Conservation (phyloP, 30 jellyfish, hydroid and myxozoan genomes). For the Pseudorhiza aurosa region DNA sequence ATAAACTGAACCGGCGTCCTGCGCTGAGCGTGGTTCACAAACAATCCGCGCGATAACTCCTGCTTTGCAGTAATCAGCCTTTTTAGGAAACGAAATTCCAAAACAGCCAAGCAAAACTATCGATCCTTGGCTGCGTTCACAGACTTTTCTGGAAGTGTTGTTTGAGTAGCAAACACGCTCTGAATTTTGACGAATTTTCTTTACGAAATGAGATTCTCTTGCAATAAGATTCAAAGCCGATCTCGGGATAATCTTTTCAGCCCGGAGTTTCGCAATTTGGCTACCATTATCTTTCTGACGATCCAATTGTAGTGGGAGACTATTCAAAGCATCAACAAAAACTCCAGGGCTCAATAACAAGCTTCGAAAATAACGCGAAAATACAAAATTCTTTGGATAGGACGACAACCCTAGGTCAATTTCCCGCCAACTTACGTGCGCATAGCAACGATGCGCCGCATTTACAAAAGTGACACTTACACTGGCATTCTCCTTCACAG, state of each 20-base stretch:
- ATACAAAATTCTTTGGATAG: conserved; percentile 16
- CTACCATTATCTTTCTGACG: conserved; percentile 3
- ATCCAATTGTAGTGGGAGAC: neutral
- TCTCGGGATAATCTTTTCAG: conserved; percentile 25
- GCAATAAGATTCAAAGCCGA: conserved; percentile 29
- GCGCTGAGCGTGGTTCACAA: conserved; percentile 8
- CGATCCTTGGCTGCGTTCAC: conserved; percentile 4
- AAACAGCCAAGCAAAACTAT: conserved; percentile 28
- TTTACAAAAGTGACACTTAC: neutral
- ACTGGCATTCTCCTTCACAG: neutral
- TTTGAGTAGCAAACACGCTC: neutral
- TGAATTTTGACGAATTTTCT: conserved; percentile 5
- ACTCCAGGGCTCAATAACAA: conserved; percentile 43
- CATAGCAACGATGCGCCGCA: neutral
- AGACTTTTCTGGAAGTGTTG: conserved; percentile 14
- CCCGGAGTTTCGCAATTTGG: neutral
- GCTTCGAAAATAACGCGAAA: conserved; percentile 30
- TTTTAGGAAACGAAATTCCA: conserved; percentile 25
- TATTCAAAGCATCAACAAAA: conserved; percentile 47
- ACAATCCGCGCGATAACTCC: neutral
- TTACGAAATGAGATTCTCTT: conserved; percentile 6
- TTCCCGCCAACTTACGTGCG: conserved; percentile 40
- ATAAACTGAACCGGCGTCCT: conserved; percentile 6
- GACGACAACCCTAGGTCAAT: neutral
- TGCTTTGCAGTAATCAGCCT: neutral